A percentile compares a stretch with the other conserved stretches of the same genome.
These are phyloP conservation scores for Tricholaema leucomelas DNA, from an alignment of 2,113 vertebrate species.

Conservation along the genomic window DNA sequence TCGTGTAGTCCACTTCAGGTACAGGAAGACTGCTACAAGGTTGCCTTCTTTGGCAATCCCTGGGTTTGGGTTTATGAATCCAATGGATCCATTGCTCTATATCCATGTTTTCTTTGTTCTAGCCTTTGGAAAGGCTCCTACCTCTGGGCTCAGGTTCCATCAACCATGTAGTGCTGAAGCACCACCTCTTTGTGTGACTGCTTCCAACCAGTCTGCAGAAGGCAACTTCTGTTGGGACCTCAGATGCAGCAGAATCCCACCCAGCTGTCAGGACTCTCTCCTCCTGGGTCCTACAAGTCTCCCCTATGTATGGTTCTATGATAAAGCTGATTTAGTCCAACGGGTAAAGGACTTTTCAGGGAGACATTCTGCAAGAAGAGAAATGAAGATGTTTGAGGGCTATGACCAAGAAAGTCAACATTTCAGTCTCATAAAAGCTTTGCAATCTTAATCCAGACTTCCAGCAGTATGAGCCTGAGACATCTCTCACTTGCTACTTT, in stretches of 20 bases:
- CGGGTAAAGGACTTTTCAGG: neutral
- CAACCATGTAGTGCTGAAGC: no score
- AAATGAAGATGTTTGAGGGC: neutral
- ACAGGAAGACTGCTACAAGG: no score
- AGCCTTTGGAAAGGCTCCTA: neutral
- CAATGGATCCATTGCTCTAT: no score
- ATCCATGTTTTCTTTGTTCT: no score
- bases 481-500: neutral
- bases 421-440: neutral
- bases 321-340: neutral
- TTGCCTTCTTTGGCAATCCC: no score
- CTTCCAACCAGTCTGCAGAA: neutral
- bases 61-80: no score
- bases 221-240: neutral
- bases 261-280: neutral
- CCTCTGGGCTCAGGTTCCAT: neutral
- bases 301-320: neutral
- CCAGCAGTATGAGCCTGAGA: neutral
- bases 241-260: neutral
- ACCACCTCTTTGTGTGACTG: neutral
- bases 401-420: neutral
- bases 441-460: neutral
- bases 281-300: neutral
- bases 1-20: no score
- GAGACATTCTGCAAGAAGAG: neutral